Evolutionary conservation across 2,113 vertebrate genomes (phyloP).

Genomic region (Pituophis catenifer): DNA sequence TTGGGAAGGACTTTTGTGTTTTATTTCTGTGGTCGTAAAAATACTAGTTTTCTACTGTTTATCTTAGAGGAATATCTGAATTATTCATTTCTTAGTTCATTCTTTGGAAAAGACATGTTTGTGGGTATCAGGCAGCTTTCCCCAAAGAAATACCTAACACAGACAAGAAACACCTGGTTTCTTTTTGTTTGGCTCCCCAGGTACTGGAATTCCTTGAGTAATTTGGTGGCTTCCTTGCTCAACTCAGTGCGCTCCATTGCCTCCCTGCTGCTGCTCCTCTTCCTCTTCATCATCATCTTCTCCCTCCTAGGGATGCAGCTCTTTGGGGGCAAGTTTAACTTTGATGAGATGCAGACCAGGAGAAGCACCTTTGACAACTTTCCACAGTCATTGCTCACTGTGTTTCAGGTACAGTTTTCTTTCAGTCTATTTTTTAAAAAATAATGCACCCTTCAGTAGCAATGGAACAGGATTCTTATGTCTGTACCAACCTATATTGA

Average conservation of each 20-base stretch:
- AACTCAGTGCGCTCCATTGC: conserved; percentile 99
- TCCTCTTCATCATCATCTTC: conserved; percentile 99
- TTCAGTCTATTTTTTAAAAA: not conserved
- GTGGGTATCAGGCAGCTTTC: conserved; percentile 23
- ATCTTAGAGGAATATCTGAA: conserved; percentile 37
- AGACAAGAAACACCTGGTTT: conserved; percentile 35
- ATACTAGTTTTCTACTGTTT: conserved; percentile 53
- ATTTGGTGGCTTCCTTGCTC: conserved; percentile 94
- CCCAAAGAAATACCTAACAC: conserved; percentile 24
- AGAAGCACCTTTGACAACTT: conserved; percentile 99
- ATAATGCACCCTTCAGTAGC: not conserved
- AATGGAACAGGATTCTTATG: not conserved
- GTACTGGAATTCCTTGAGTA: conserved; percentile 98
- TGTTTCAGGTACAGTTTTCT: conserved; percentile 86
- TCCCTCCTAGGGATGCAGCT: conserved; percentile 98
- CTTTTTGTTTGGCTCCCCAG: conserved; percentile 60
- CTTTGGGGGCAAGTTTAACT: conserved; percentile 99
- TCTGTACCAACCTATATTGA: not conserved
- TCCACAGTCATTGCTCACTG: conserved; percentile 96
- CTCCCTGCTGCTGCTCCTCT: conserved; percentile 93
- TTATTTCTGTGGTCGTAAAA: conserved; percentile 54
- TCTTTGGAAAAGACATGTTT: conserved; percentile 46
- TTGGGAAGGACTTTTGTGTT: conserved; percentile 16
- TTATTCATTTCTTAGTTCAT: conserved; percentile 57
- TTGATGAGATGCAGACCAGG: conserved; percentile 91